Percentiles rank a stretch among this genome's conserved stretches.
These are phyloP conservation scores for Hedya salicella DNA, from an alignment of 2,888 invertebrate genomes.

Conservation along the genomic window DNA sequence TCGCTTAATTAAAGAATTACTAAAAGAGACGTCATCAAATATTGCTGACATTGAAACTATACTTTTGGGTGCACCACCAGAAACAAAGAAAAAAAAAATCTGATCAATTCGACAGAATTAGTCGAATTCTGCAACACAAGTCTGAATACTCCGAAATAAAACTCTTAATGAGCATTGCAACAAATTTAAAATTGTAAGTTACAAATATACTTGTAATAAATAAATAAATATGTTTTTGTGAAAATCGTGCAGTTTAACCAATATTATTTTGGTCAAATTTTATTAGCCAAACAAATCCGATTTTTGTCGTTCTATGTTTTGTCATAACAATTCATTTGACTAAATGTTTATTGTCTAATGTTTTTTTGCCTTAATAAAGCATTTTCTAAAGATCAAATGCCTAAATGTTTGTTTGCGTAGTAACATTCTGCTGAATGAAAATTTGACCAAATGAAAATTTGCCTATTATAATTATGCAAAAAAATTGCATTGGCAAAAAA, in stretches of 20 bases:
- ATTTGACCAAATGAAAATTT: too few species aligned
- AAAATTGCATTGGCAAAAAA: too few species aligned
- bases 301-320: slow-evolving; percentile 6
- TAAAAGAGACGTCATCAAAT: slow-evolving; percentile 32
- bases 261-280: background rate
- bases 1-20: slow-evolving; percentile 34
- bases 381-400: too few species aligned
- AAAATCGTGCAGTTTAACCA: background rate
- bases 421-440: too few species aligned
- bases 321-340: background rate
- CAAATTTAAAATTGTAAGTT: background rate
- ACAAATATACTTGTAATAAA: too few species aligned
- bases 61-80: slow-evolving; percentile 17
- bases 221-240: too few species aligned
- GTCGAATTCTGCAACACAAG: background rate
- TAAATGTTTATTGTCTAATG: too few species aligned
- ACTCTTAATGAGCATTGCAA: background rate
- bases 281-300: background rate
- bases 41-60: slow-evolving; percentile 31
- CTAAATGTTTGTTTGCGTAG: too few species aligned
- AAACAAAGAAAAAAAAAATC: slow-evolving; percentile 5
- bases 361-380: too few species aligned
- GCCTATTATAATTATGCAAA: too few species aligned
- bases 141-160: slow-evolving; percentile 1
- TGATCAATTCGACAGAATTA: background rate